Evolutionary conservation across 2,888 invertebrate species (phyloP), one percentile per base, ranked within the genome.

Genomic region (Hirtodrosophila cameraria): DNA sequence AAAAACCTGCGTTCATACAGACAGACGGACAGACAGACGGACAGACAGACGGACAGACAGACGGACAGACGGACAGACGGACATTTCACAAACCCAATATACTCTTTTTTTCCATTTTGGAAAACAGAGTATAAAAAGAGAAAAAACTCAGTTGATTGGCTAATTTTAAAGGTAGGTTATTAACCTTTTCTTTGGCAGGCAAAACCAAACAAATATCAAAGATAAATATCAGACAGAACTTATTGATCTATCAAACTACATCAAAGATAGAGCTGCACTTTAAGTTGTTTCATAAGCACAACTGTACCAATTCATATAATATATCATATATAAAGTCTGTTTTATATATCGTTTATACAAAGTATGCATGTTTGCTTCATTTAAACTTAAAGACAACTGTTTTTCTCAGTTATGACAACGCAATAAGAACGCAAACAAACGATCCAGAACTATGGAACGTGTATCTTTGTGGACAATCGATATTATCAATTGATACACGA

Each of bases 161-260:
- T 68, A 74, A 74, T 68, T 74, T 53, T 6, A 20, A 46, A 53
- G 25, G 15, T 41, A 25, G 70, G 74, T 74, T 71, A 68, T 54
- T 74, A 42, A 71, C 63, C 70, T 48, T 25, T 33, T 1, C 25
- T 5, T n/a, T 12, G 18, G 38, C 45, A 46, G 50, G 16, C 30
- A 46, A 64, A 41, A 41, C 58, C 42, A 12, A 41, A 38, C 8
- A 33, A 42, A 28, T 39, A 11, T 2, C 25, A 1, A 35, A 49
- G 33, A 30, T 33, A 64, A 58, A 65, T 25, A 49, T 30, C 48
- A 58, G 49, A 5, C 16, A 55, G 20, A 50, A 50, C 45, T 46
- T 30, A 41, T 39, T 30, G 23, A 48, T 18, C 50, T 27, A 52
- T 48, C 59, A 31, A 41, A 36, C 46, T 3, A 38, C 20, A n/a